phyloP scores from a whole-genome alignment of 2,113 vertebrate genomes.

The Bujurquina vittata region DNA sequence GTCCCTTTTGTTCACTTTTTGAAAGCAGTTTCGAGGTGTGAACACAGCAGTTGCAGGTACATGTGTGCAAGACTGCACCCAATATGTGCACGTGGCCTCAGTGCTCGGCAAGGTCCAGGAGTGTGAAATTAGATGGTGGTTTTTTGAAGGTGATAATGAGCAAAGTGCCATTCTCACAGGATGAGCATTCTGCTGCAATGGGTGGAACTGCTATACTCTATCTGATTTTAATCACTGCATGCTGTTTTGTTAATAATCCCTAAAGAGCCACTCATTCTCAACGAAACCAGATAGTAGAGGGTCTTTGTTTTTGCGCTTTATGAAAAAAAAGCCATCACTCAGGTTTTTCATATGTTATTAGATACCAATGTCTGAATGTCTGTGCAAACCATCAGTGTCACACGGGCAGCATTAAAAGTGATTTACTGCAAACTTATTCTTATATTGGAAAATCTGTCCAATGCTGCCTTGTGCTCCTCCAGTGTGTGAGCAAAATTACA shows the following conservation, averaged over 20 bases:
- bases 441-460: constrained; percentile 1
- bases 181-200: constrained; percentile 61
- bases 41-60: constrained; percentile 60
- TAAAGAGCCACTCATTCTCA: constrained; percentile 40
- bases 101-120: constrained; percentile 53
- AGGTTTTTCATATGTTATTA: constrained; percentile 1
- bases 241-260: constrained; percentile 63
- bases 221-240: constrained; percentile 71
- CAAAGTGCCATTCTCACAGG: constrained; percentile 72
- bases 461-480: neutral
- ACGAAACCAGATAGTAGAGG: constrained; percentile 12
- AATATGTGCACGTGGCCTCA: constrained; percentile 36
- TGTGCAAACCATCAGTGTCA: constrained; percentile 3
- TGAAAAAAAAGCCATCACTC: constrained; percentile 2
- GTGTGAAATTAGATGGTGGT: constrained; percentile 77
- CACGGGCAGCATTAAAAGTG: neutral
- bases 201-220: constrained; percentile 56
- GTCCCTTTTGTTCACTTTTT: constrained; percentile 60
- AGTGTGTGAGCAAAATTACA: neutral
- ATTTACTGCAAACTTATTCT: neutral
- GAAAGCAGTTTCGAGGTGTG: constrained; percentile 57
- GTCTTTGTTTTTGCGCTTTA: constrained; percentile 37
- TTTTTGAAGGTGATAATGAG: constrained; percentile 82
- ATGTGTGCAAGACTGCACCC: constrained; percentile 46
- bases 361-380: neutral